A percentile compares a stretch with the other conserved stretches of the same genome.
Conservation (phyloP, 2,888 invertebrate species). For the Nudaria mundana region DNA sequence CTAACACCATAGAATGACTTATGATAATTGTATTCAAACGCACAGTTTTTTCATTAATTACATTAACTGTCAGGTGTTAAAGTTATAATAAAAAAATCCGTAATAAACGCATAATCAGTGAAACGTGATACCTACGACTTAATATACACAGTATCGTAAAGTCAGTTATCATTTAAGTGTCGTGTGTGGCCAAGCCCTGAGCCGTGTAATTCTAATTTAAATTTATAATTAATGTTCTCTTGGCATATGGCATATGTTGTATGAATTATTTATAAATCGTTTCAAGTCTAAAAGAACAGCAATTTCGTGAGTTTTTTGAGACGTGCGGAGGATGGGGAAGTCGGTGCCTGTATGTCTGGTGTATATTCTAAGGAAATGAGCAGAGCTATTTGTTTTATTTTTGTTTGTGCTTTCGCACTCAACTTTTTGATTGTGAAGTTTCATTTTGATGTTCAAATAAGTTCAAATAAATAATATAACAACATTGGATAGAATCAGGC, state of each 20-base stretch:
- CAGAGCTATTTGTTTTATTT: too few species aligned
- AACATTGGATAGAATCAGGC: too few species aligned
- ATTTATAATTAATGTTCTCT: constrained; percentile 39
- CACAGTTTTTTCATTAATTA: too few species aligned
- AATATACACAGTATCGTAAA: not conserved
- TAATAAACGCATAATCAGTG: not conserved
- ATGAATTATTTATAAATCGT: constrained; percentile 39
- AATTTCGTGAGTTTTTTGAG: constrained; percentile 20
- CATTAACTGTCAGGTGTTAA: too few species aligned
- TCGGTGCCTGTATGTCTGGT: constrained; percentile 4
- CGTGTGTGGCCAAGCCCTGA: constrained; percentile 12
- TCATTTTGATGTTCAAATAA: too few species aligned
- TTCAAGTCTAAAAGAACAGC: constrained; percentile 33
- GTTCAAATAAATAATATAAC: too few species aligned
- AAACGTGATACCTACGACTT: not conserved
- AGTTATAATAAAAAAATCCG: not conserved
- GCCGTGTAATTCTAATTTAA: constrained; percentile 38
- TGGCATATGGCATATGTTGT: constrained; percentile 39
- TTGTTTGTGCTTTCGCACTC: too few species aligned
- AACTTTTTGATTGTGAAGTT: too few species aligned
- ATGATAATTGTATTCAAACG: too few species aligned
- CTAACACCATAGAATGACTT: too few species aligned
- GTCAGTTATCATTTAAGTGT: not conserved
- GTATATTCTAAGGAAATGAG: too few species aligned
- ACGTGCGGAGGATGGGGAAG: not conserved